These are phyloP conservation scores for Idaea aversata DNA, from an alignment of 2,888 invertebrate species.

Conservation along the genomic window DNA sequence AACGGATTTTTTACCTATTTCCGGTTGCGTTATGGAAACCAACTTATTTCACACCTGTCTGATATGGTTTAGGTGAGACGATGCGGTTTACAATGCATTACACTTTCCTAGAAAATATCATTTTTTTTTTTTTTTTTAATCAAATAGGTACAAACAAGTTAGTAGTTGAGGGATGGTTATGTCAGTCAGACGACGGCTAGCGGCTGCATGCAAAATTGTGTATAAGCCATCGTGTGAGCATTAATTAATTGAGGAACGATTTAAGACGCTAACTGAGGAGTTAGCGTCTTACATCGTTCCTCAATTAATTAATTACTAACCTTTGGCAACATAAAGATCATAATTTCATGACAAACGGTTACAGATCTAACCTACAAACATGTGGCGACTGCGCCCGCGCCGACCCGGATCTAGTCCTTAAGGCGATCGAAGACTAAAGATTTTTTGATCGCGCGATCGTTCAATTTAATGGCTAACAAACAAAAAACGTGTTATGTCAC, in stretches of 20 bases:
- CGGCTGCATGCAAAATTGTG: no score
- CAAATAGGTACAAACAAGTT: no score
- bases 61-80: no score
- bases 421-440: not conserved
- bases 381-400: not conserved
- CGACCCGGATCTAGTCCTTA: not conserved
- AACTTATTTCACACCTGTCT: not conserved
- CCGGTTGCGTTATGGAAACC: not conserved
- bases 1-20: not conserved
- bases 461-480: not conserved
- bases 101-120: no score
- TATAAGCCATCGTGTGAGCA: no score
- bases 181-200: no score
- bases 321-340: not conserved
- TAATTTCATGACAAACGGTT: not conserved
- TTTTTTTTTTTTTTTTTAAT: no score
- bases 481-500: no score
- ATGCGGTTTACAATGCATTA: no score
- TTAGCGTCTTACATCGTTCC: not conserved
- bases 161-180: no score
- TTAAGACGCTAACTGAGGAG: no score
- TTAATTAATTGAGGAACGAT: no score
- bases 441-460: not conserved
- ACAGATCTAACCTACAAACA: not conserved
- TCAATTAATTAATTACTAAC: not conserved